Evolutionary conservation across 1,140 invertebrate species (phyloP).

Genomic region (Portunus trituberculatus): DNA sequence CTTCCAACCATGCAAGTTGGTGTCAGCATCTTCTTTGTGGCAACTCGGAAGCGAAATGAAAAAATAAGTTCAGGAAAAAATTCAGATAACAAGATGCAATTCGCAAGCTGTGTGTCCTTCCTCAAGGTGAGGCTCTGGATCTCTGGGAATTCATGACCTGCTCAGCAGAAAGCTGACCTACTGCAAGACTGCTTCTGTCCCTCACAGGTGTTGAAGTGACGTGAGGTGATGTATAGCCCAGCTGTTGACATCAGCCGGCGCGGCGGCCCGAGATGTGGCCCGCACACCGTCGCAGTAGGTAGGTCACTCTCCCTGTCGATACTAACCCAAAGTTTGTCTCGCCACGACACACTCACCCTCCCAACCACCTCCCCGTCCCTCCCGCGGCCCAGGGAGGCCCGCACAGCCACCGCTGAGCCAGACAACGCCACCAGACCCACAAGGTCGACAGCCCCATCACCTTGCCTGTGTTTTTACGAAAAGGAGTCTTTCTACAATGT

Average conservation of each 20-base stretch:
- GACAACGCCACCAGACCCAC: background rate
- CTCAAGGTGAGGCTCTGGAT: background rate
- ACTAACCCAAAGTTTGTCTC: background rate
- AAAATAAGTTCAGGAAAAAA: background rate
- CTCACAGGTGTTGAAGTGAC: background rate
- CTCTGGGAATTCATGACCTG: background rate
- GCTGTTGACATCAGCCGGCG: background rate
- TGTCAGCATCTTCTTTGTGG: no score
- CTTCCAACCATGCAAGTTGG: no score
- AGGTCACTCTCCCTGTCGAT: conserved; percentile 9
- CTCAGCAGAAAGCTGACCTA: background rate
- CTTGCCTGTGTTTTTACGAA: background rate
- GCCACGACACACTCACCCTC: background rate
- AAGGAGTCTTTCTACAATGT: no score
- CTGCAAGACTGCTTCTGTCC: background rate
- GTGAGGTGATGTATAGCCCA: background rate
- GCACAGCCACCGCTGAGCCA: background rate
- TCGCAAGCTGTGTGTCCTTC: background rate
- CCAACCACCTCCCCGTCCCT: background rate
- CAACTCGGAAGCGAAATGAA: background rate
- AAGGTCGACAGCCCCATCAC: background rate
- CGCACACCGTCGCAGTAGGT: background rate
- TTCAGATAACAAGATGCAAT: background rate
- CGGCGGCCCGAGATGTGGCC: background rate
- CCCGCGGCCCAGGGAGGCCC: background rate